Conservation (phyloP, 2,888 invertebrate species). For the Aplocera efformata region DNA sequence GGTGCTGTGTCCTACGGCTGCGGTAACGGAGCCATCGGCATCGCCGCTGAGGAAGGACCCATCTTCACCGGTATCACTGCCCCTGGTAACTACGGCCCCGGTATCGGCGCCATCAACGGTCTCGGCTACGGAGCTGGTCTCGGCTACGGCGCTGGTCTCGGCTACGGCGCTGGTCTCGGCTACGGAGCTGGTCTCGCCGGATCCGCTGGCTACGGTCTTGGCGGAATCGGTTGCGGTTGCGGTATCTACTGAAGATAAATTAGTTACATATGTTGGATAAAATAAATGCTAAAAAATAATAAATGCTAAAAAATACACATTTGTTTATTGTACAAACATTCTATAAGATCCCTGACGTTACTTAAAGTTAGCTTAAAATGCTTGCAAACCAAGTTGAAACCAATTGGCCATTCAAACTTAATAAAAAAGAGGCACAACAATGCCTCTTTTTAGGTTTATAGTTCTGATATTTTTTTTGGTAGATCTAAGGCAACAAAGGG, state of each 20-base stretch:
- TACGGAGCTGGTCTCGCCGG: slow-evolving; percentile 24
- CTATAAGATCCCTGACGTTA: too few relatives aligned
- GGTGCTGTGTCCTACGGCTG: slow-evolving; percentile 41
- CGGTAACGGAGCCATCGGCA: slow-evolving; percentile 29
- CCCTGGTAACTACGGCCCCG: slow-evolving; percentile 1
- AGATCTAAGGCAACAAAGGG: too few relatives aligned
- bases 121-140: slow-evolving; percentile 4
- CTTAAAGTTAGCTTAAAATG: too few relatives aligned
- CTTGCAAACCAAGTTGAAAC: too few relatives aligned
- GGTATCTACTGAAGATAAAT: slow-evolving; percentile 3
- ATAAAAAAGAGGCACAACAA: too few relatives aligned
- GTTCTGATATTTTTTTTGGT: too few relatives aligned
- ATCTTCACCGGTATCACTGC: slow-evolving; percentile 12
- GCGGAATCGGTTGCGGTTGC: slow-evolving; percentile 1
- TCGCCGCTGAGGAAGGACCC: slow-evolving; percentile 12
- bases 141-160: slow-evolving; percentile 15
- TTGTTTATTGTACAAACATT: too few relatives aligned
- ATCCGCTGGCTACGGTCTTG: slow-evolving; percentile 15
- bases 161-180: slow-evolving; percentile 29
- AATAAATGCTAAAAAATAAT: too few relatives aligned
- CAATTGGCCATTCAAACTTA: too few relatives aligned
- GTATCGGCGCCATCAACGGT: slow-evolving; percentile 4
- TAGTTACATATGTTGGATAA: slow-evolving; percentile 3
- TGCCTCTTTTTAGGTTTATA: too few relatives aligned
- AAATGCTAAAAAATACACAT: too few relatives aligned